Base-by-base conservation (phyloP, 2,797 vertebrate species). In the Ciconia nigra region DNA sequence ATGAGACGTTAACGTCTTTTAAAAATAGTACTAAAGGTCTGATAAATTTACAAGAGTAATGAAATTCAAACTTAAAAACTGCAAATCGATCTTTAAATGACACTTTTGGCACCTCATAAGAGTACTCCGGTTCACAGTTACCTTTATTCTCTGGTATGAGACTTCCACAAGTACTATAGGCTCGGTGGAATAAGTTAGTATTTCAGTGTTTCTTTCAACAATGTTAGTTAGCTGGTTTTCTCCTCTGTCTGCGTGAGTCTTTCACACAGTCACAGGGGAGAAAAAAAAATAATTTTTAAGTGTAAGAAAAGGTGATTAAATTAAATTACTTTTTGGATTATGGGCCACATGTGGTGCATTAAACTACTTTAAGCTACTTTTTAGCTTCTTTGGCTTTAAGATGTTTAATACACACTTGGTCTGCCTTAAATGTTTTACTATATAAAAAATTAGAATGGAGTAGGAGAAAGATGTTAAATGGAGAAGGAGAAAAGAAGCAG, bases 11-110 rank as follows among this genome's bases (percentile, higher is more conserved):
- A 73, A 63, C 89, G 28, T 82, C 55, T 88, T 85, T 94, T 90
- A 21, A 89, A 83, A 93, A 61, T 33, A 44, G 22, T 52, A 90
- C 28, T 92, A 67, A 90, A 85, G 78, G 57, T 80, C 76, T 91
- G 72, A 81, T 83, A 85, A 61, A 91, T 90, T 95, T 95, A 91
- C 71, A 87, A 74, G 65, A 86, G 52, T 61, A 87, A 69, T 94
- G 87, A 96, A 95, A 90, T 91, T 90, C 69, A 90, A 90, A 86
- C 46, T 62, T 88, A 7, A 78, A 95, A 92, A 74, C 83, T 96
- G 77, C 73, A 79, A 70, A 79, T 76, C 2, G 4, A 84, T 93
- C 61, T 91, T 86, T 92, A 91, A 93, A 91, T 95, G 49, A 83
- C 51, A 90, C 47, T 88, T 83, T 28, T 94, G 89, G 72, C 77